Evolutionary conservation across 2,888 invertebrate species (phyloP).

Genomic region (Blastobasis lacticolella): DNA sequence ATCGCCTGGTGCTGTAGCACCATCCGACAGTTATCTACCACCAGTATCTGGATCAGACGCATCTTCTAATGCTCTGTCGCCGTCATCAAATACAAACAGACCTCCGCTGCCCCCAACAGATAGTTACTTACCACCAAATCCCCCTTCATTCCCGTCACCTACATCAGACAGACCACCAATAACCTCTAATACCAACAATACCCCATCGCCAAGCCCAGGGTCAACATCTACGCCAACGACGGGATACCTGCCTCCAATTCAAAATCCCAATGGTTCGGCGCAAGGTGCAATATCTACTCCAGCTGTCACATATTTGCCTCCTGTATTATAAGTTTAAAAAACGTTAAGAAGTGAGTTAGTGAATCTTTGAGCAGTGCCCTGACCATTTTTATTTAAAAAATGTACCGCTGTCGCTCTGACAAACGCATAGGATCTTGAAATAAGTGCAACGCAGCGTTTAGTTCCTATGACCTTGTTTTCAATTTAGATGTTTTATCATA

Average conservation of each 20-base stretch:
- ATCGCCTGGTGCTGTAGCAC: background rate
- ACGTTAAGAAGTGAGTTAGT: background rate
- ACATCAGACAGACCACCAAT: too few relatives aligned
- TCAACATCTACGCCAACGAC: slow-evolving; percentile 4
- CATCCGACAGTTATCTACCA: slow-evolving; percentile 1
- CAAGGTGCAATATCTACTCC: slow-evolving; percentile 32
- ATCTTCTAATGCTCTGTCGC: slow-evolving; percentile 9
- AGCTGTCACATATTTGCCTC: slow-evolving; percentile 51
- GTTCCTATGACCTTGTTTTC: too few relatives aligned
- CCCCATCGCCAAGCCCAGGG: too few relatives aligned
- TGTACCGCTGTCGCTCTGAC: too few relatives aligned
- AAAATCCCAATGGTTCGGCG: slow-evolving; percentile 10
- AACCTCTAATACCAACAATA: too few relatives aligned
- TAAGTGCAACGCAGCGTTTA: too few relatives aligned
- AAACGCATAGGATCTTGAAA: too few relatives aligned
- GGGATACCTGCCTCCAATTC: slow-evolving; percentile 36
- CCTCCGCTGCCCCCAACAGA: slow-evolving; percentile 16
- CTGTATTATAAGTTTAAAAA: slow-evolving; percentile 30
- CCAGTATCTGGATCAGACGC: slow-evolving; percentile 7
- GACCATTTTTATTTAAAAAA: too few relatives aligned
- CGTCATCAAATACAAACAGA: slow-evolving; percentile 6
- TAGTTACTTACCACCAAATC: slow-evolving; percentile 23
- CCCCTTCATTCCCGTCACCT: slow-evolving; percentile 8
- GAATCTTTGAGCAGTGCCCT: background rate
- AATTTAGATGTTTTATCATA: too few relatives aligned